Evolutionary conservation across 2,888 invertebrate genomes (phyloP).

Genomic region (Phortica magna): DNA sequence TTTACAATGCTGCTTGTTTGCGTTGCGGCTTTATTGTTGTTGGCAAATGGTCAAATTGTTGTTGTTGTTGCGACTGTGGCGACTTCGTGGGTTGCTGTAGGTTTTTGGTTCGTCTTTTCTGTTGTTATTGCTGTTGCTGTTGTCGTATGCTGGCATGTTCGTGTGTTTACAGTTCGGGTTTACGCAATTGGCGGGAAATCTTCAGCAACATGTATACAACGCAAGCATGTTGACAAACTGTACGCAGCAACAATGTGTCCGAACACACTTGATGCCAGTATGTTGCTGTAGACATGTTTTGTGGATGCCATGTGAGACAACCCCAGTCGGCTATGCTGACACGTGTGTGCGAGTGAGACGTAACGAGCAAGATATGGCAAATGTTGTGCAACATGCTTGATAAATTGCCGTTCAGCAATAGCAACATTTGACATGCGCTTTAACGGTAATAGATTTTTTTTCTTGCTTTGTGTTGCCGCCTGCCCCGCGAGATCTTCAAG

Average conservation of each 20-base stretch:
- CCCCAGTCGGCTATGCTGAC: constrained; percentile 9
- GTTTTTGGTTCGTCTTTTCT: constrained; percentile 1
- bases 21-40: constrained; percentile 43
- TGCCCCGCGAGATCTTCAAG: constrained; percentile 62
- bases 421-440: constrained; percentile 65
- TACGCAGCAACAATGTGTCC: constrained; percentile 8
- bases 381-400: constrained; percentile 56
- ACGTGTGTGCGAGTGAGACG: background rate
- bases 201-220: constrained; percentile 47
- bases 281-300: constrained; percentile 33
- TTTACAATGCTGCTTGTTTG: constrained; percentile 42
- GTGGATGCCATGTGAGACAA: constrained; percentile 60
- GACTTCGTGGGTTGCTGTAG: constrained; percentile 15
- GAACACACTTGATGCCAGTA: background rate
- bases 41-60: background rate
- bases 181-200: constrained; percentile 73
- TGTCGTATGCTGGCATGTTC: constrained; percentile 43
- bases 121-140: constrained; percentile 37
- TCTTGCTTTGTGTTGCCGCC: constrained; percentile 41
- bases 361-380: background rate
- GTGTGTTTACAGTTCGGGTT: constrained; percentile 67
- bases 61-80: background rate
- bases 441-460: constrained; percentile 54
- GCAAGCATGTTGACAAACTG: constrained; percentile 42
- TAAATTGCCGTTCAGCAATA: constrained; percentile 37